Evolutionary conservation across 2,797 vertebrate genomes (phyloP).

Genomic region (Pyrocephalus nanus): DNA sequence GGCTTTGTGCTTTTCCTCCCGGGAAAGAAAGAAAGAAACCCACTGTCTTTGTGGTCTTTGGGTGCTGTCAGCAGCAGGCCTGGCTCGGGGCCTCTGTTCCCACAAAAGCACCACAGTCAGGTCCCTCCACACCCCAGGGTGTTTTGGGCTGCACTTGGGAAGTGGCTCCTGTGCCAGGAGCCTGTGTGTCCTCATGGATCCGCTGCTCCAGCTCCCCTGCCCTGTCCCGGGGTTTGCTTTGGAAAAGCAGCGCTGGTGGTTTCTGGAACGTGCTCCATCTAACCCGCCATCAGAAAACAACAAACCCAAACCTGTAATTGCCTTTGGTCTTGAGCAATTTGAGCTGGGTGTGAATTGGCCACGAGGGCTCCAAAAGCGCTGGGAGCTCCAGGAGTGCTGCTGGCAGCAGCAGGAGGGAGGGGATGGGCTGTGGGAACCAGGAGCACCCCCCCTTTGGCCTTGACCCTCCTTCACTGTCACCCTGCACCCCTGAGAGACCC

Average conservation of each 20-base stretch:
- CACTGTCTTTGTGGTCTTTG: accelerated
- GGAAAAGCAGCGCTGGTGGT: not conserved
- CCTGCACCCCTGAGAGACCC: not conserved
- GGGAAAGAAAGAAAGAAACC: not conserved
- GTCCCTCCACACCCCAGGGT: not conserved
- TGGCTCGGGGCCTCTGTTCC: not conserved
- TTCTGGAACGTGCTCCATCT: slow-evolving; percentile 23
- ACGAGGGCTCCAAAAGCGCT: not conserved
- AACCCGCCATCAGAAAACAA: slow-evolving; percentile 31
- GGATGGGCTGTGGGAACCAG: accelerated
- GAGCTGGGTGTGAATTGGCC: slow-evolving; percentile 26
- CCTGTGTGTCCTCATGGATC: accelerated
- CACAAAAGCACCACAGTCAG: accelerated
- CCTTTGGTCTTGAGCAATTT: slow-evolving; percentile 22
- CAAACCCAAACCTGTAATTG: slow-evolving; percentile 17
- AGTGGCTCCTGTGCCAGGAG: not conserved
- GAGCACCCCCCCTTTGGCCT: too few species aligned
- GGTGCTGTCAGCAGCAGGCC: not conserved
- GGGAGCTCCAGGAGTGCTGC: not conserved
- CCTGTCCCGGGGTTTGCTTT: slow-evolving; percentile 8
- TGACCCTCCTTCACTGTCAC: not conserved
- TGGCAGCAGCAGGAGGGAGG: accelerated
- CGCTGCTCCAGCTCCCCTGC: not conserved
- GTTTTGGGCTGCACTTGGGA: not conserved
- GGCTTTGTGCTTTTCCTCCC: not conserved